A percentile compares a stretch with the other conserved stretches of the same genome.
phyloP scores from a whole-genome alignment of 2,888 invertebrate genomes.

The Nudaria mundana region DNA sequence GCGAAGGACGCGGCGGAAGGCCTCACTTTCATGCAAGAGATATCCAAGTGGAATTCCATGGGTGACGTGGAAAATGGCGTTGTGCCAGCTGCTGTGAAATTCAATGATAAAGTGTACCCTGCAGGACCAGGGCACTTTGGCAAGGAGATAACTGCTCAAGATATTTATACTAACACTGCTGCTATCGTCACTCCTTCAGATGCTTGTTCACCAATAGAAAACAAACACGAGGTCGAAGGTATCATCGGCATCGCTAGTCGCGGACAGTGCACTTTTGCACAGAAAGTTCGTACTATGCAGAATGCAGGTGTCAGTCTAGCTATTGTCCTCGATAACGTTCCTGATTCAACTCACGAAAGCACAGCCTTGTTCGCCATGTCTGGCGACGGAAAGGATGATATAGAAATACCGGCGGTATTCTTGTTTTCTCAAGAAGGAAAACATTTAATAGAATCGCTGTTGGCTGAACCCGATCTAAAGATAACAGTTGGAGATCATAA shows the following conservation, averaged over 20 bases:
- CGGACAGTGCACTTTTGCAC: conserved; percentile 97
- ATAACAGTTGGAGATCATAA: conserved; percentile 78
- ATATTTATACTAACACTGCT: conserved; percentile 83
- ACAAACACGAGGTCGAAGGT: conserved; percentile 82
- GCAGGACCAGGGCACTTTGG: conserved; percentile 97
- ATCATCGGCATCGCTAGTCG: conserved; percentile 93
- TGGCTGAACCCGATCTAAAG: conserved; percentile 76
- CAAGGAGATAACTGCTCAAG: conserved; percentile 84
- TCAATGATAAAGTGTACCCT: conserved; percentile 54
- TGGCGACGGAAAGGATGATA: conserved; percentile 93
- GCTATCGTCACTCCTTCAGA: conserved; percentile 86
- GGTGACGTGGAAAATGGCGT: conserved; percentile 81
- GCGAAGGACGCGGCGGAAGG: conserved; percentile 95
- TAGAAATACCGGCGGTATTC: conserved; percentile 95
- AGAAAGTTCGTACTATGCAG: conserved; percentile 93
- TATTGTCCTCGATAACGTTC: conserved; percentile 92
- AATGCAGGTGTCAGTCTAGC: conserved; percentile 91
- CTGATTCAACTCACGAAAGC: conserved; percentile 86
- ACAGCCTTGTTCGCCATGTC: conserved; percentile 98
- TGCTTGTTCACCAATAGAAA: conserved; percentile 82
- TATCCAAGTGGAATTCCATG: conserved; percentile 93
- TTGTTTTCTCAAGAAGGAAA: conserved; percentile 90
- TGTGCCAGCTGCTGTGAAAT: conserved; percentile 52
- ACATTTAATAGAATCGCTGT: conserved; percentile 82
- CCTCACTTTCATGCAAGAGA: conserved; percentile 97